Evolutionary conservation across 2,888 invertebrate species (phyloP).

Genomic region (Drosophila borealis): DNA sequence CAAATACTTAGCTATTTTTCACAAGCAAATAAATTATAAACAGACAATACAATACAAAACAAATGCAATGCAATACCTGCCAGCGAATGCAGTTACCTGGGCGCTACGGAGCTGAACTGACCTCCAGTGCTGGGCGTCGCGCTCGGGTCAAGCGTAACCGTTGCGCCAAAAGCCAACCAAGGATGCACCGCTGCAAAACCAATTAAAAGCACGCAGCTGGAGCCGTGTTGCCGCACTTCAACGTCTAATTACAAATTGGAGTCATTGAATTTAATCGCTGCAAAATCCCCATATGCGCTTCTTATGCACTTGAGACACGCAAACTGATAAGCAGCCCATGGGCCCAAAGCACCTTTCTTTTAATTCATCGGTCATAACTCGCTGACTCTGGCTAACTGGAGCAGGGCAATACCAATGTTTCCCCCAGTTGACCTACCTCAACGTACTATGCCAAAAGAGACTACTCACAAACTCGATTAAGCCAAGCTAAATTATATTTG

Average conservation of each 20-base stretch:
- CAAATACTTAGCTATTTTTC: constrained; percentile 72
- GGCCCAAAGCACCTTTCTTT: constrained; percentile 23
- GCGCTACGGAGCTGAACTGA: constrained; percentile 46
- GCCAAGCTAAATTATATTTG: no score
- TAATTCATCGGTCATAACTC: constrained; percentile 63
- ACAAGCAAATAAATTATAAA: constrained; percentile 77
- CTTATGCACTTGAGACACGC: constrained; percentile 72
- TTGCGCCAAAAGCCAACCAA: constrained; percentile 81
- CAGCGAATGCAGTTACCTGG: constrained; percentile 12
- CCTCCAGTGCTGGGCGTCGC: constrained; percentile 53
- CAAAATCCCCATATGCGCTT: constrained; percentile 64
- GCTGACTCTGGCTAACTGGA: constrained; percentile 41
- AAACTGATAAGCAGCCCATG: constrained; percentile 37
- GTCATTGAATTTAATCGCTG: constrained; percentile 79
- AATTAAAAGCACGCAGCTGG: constrained; percentile 79
- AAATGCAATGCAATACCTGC: not conserved
- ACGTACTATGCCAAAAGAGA: not conserved
- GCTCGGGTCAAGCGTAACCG: constrained; percentile 76
- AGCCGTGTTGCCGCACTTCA: constrained; percentile 51
- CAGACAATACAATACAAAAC: constrained; percentile 56
- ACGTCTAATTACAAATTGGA: constrained; percentile 81
- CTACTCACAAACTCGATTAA: not conserved
- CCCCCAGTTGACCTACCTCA: constrained; percentile 23
- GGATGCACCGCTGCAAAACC: constrained; percentile 72
- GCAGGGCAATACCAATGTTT: constrained; percentile 1